Evolutionary conservation across 2,797 vertebrate species (phyloP).

Genomic region (Sebastiscus albofasciatus): DNA sequence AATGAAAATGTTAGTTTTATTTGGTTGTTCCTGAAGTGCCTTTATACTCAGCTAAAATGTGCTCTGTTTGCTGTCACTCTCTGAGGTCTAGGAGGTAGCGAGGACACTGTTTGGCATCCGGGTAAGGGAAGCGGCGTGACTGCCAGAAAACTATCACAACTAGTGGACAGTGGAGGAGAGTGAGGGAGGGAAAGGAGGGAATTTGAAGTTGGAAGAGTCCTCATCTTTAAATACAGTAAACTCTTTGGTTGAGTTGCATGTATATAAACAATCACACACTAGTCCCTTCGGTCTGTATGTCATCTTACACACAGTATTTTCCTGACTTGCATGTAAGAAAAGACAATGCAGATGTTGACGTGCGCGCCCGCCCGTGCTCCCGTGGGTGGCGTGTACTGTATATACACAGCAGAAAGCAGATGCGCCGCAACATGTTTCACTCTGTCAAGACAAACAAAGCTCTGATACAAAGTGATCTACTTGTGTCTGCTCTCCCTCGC

Average conservation of each 20-base stretch:
- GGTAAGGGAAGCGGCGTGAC: not conserved
- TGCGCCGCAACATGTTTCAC: constrained; percentile 61
- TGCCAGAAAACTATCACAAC: constrained; percentile 28
- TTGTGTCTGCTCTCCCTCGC: constrained; percentile 33
- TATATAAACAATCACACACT: not conserved
- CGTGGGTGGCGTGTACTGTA: constrained; percentile 50
- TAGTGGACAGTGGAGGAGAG: not conserved
- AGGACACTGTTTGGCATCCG: constrained; percentile 11
- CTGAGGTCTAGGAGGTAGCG: not conserved
- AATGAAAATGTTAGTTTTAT: not conserved
- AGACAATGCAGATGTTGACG: constrained; percentile 61
- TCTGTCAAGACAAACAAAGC: constrained; percentile 63
- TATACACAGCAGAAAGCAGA: constrained; percentile 53
- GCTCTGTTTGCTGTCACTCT: constrained; percentile 5
- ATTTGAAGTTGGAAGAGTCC: constrained; percentile 33
- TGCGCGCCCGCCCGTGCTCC: constrained; percentile 25
- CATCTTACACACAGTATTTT: constrained; percentile 4
- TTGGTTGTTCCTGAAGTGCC: not conserved
- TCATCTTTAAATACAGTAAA: constrained; percentile 33
- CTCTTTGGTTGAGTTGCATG: constrained; percentile 14
- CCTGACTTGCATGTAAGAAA: constrained; percentile 14
- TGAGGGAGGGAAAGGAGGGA: not conserved
- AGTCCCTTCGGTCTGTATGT: not conserved
- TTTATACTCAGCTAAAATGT: not conserved
- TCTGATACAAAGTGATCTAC: constrained; percentile 46